Conservation (phyloP, 2,113 vertebrate species). For the Arvicanthis niloticus region DNA sequence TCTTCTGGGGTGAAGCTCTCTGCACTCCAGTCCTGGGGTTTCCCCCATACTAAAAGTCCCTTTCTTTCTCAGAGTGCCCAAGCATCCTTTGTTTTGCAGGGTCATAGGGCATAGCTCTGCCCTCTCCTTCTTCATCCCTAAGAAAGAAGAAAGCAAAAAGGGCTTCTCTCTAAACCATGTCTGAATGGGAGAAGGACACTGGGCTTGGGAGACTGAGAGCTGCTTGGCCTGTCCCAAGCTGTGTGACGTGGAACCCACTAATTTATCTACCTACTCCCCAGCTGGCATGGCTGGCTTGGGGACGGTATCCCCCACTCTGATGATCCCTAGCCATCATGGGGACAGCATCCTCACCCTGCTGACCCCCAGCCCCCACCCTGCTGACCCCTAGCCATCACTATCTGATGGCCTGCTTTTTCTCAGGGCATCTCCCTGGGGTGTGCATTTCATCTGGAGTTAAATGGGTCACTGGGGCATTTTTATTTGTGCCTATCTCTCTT, state of each 20-base stretch:
- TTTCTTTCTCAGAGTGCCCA: no score
- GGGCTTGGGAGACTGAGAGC: fast-evolving
- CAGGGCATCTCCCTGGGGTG: fast-evolving
- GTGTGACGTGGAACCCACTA: fast-evolving
- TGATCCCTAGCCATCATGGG: no score
- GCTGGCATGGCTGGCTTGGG: fast-evolving
- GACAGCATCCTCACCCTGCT: neutral
- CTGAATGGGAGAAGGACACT: neutral
- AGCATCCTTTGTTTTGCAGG: fast-evolving
- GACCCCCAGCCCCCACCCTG: no score
- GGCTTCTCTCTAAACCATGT: neutral
- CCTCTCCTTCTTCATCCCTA: neutral
- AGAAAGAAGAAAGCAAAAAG: neutral
- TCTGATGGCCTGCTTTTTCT: fast-evolving
- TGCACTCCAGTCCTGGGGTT: neutral
- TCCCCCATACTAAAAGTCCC: neutral
- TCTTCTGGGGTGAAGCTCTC: neutral
- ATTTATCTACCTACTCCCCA: fast-evolving
- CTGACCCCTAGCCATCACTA: no score
- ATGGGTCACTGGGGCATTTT: neutral
- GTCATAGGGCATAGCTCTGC: fast-evolving
- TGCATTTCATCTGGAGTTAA: neutral
- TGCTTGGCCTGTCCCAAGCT: no score
- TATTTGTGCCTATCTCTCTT: neutral
- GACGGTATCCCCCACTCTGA: neutral